Conservation (phyloP, 2,113 vertebrate genomes). For the Halichoerus grypus region DNA sequence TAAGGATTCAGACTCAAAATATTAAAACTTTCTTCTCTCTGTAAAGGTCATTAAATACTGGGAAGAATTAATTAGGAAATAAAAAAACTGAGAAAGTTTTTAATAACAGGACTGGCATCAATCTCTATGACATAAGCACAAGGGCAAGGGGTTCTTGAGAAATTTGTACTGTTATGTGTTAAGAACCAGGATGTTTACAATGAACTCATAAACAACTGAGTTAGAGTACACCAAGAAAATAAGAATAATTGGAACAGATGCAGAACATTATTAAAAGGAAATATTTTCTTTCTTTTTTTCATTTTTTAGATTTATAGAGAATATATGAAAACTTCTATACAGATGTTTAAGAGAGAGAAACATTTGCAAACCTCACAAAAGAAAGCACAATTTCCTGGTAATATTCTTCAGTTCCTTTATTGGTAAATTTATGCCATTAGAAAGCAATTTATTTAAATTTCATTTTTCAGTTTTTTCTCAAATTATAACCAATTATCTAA, state of each 20-base stretch:
- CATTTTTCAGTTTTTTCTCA: neutral
- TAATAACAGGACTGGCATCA: neutral
- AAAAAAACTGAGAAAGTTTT: neutral
- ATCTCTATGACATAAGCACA: neutral
- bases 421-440: neutral
- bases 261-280: neutral
- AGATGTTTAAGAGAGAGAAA: neutral
- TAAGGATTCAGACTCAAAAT: constrained; percentile 31
- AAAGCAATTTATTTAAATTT: neutral
- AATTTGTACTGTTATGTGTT: neutral
- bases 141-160: neutral
- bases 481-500: neutral
- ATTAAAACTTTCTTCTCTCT: constrained; percentile 15
- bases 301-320: neutral
- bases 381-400: neutral
- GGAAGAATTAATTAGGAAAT: constrained; percentile 55
- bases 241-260: neutral
- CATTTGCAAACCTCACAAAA: neutral
- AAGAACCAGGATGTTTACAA: neutral
- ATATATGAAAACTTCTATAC: neutral
- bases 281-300: neutral
- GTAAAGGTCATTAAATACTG: constrained; percentile 26
- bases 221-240: neutral
- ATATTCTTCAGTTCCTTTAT: neutral
- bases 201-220: neutral